Conservation (phyloP, 37 sponge, comb jelly and placozoan genomes). For the Eunapius fragilis region DNA sequence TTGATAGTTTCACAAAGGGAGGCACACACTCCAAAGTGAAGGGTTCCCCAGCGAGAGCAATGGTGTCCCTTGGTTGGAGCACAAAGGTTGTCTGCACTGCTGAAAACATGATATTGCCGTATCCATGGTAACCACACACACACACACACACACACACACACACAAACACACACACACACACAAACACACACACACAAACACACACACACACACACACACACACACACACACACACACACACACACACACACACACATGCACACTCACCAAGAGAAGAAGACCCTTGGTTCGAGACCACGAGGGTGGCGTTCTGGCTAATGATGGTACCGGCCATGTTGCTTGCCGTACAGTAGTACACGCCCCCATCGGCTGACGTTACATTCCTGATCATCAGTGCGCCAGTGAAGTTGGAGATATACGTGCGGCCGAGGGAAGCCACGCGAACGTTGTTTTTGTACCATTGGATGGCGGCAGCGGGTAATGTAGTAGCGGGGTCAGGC, state of each 20-base stretch:
- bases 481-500: not conserved
- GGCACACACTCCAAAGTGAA: slow-evolving; percentile 32
- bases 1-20: not conserved
- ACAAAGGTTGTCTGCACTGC: not conserved
- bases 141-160: no score
- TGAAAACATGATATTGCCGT: not conserved
- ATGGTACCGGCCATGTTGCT: slow-evolving; percentile 3
- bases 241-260: no score
- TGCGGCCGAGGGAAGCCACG: not conserved
- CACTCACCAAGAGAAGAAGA: not conserved
- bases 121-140: not conserved
- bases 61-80: slow-evolving; percentile 6
- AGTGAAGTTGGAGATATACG: slow-evolving; percentile 17
- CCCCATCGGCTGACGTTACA: slow-evolving; percentile 4
- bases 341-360: slow-evolving; percentile 11
- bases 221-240: no score
- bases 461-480: not conserved
- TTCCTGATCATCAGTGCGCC: slow-evolving; percentile 34
- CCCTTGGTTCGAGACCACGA: not conserved
- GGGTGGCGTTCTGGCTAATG: slow-evolving; percentile 15
- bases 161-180: no score
- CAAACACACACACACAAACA: no score
- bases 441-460: slow-evolving; percentile 33
- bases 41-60: not conserved
- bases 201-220: no score